Base-by-base conservation (phyloP, 1,140 invertebrate genomes). In the Eupristina koningsbergeri region DNA sequence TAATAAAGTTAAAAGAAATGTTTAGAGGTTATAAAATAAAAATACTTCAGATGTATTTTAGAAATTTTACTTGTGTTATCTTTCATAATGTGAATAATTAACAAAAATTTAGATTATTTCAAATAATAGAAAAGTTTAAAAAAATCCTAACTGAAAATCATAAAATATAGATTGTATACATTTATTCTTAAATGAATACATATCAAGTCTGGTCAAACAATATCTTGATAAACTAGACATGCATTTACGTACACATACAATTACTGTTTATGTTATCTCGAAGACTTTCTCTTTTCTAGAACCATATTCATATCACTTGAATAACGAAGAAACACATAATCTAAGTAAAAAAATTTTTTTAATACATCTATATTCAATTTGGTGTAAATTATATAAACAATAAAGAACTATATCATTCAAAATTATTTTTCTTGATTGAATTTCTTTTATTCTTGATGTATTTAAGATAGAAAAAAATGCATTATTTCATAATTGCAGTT, bases 271-370 rank as follows among this genome's bases (percentile, higher is more conserved):
- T n/a, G 22, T 71, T 69, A 71, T 41, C 67, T 71, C 36, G 3
- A 41, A 36, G n/a, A 41, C 67, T 74, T 74, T 74, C 29, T 74
- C 50, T 31, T 74, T 34, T 47, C 41, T 50, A 29, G 0, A 74
- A 41, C 31, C 39, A 17, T 47, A 15, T 64, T 41, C 31, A 29
- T 79, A 63, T 47, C 45, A 39, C 76, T n/a, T 31, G 36, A 79
- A 13, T 77, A 64, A 31, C 58, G 9, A 63, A 41, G n/a, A 79
- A 79, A 78, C 39, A 47, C 63, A 39, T 64, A 58, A 61, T 64
- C 19, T 29, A 50, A 71, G 71, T 13, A 74, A 19, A 39, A 41
- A 41, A 7, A 71, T 71, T 41, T 71, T 71, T 71, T 19, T 41
- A 71, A 3, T 71, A 39, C 22, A 71, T 31, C n/a, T 19, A 71